Percentiles rank a stretch among this genome's conserved stretches.
phyloP scores from a whole-genome alignment of 2,888 invertebrate species.

The Spicauda simplicius region DNA sequence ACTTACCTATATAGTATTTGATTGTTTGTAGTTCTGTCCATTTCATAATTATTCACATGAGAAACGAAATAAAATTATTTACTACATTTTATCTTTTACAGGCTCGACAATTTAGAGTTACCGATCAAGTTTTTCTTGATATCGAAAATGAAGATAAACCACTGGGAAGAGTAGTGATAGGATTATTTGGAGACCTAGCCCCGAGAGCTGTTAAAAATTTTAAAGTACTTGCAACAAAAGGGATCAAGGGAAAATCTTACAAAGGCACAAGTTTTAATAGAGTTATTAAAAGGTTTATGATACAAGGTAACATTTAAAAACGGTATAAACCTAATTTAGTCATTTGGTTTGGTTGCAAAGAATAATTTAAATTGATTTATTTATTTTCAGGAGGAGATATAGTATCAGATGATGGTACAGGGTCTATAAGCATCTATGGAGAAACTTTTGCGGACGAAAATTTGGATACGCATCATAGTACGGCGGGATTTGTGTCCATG shows the following conservation, averaged over 20 bases:
- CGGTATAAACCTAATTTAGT: not conserved
- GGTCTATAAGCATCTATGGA: conserved; percentile 94
- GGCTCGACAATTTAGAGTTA: conserved; percentile 88
- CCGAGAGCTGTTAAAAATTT: conserved; percentile 96
- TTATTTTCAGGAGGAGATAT: conserved; percentile 91
- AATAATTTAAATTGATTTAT: not conserved
- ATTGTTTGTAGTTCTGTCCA: too few species aligned
- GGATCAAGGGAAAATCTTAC: conserved; percentile 91
- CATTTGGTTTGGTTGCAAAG: not conserved
- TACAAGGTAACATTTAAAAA: conserved; percentile 89
- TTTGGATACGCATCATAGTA: conserved; percentile 90
- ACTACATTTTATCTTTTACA: too few species aligned
- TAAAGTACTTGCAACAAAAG: conserved; percentile 90
- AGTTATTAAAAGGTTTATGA: conserved; percentile 95
- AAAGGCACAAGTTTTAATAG: conserved; percentile 92
- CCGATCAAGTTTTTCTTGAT: conserved; percentile 93
- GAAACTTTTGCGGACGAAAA: conserved; percentile 94
- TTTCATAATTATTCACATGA: too few species aligned
- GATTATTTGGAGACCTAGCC: conserved; percentile 94
- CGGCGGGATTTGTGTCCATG: conserved; percentile 95
- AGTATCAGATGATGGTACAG: conserved; percentile 91
- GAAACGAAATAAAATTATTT: too few species aligned
- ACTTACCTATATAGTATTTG: too few species aligned
- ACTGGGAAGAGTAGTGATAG: conserved; percentile 92
- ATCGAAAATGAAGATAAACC: conserved; percentile 89